A percentile compares a stretch with the other conserved stretches of the same genome.
These are phyloP conservation scores for Sarcophaga peregrina DNA, from an alignment of 1,140 invertebrate genomes.

Conservation along the genomic window DNA sequence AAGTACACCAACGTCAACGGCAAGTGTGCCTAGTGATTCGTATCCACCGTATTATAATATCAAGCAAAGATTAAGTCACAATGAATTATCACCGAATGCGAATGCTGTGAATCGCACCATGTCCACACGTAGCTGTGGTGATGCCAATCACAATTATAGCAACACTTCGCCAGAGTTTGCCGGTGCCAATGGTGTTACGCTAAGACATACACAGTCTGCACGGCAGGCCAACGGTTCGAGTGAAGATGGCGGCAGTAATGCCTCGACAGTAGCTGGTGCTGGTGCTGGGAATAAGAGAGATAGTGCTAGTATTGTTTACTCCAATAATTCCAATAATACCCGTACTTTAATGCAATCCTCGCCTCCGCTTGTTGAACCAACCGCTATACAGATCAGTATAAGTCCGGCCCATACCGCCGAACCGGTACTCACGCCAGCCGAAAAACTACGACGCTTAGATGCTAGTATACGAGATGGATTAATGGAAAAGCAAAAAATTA, in stretches of 20 bases:
- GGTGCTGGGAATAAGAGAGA: conserved; percentile 66
- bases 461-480: conserved; percentile 77
- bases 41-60: conserved; percentile 33
- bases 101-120: conserved; percentile 55
- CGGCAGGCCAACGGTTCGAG: conserved; percentile 49
- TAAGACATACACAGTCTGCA: conserved; percentile 61
- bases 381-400: conserved; percentile 81
- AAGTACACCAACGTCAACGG: conserved; percentile 41
- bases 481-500: conserved; percentile 78
- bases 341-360: conserved; percentile 67
- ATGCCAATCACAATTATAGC: conserved; percentile 53
- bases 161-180: conserved; percentile 46
- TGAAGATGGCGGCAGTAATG: conserved; percentile 16
- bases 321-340: conserved; percentile 68
- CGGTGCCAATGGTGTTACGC: conserved; percentile 48
- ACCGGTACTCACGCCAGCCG: conserved; percentile 79
- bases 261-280: conserved; percentile 45
- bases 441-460: conserved; percentile 79
- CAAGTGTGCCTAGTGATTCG: background rate
- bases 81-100: conserved; percentile 48
- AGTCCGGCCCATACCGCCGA: conserved; percentile 80
- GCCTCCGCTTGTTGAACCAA: conserved; percentile 80
- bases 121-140: conserved; percentile 61
- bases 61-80: conserved; percentile 58
- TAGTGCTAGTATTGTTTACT: conserved; percentile 65